Percentiles rank a stretch among this genome's conserved stretches.
Conservation (phyloP, 2,113 vertebrate species). For the Phaetusa simplex region DNA sequence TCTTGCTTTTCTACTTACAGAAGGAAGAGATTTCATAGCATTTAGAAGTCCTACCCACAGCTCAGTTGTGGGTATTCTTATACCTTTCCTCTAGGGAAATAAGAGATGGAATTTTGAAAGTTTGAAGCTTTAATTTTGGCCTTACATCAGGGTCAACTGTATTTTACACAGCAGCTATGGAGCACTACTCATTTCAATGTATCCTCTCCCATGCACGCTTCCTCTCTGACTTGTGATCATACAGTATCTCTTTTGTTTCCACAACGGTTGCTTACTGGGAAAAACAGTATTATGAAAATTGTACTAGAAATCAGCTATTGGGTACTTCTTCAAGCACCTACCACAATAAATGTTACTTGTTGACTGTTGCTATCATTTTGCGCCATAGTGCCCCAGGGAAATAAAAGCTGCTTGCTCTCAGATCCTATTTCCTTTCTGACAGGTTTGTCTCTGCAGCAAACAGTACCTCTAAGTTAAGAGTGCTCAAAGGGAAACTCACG, state of each 20-base stretch:
- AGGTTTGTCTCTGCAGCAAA: neutral
- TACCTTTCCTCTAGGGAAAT: neutral
- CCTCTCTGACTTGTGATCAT: neutral
- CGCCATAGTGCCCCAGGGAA: neutral
- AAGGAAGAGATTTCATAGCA: neutral
- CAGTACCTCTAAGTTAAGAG: neutral
- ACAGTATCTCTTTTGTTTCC: neutral
- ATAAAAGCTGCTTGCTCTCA: neutral
- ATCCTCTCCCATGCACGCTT: neutral
- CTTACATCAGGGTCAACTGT: rapidly evolving
- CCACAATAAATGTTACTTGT: neutral
- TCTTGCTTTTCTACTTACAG: neutral
- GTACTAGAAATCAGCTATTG: neutral
- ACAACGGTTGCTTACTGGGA: neutral
- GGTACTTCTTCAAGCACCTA: neutral
- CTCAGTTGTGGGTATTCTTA: neutral
- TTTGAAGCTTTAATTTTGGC: neutral
- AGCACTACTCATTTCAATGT: neutral
- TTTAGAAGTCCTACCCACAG: neutral
- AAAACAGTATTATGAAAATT: neutral
- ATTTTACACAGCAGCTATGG: neutral
- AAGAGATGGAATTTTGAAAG: neutral
- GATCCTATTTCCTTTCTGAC: neutral
- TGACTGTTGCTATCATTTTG: neutral
- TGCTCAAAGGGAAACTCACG: neutral